These are phyloP conservation scores for Echinarachnius parma DNA, from an alignment of 53 echinoderm and acorn worm species.

Conservation along the genomic window DNA sequence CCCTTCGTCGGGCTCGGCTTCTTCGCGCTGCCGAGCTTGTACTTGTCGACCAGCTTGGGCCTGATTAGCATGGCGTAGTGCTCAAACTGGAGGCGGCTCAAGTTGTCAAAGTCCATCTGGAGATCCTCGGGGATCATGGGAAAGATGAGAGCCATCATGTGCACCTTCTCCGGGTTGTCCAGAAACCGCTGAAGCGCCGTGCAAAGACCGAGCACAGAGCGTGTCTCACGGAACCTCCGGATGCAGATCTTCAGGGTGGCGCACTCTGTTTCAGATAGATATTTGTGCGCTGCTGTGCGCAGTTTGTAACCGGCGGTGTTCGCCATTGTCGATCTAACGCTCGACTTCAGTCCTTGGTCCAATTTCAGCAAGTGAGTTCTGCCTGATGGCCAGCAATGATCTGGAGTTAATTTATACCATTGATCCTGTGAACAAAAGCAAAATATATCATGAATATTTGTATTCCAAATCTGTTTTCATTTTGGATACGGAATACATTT, in stretches of 20 bases:
- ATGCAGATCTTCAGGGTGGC: slow-evolving; percentile 68
- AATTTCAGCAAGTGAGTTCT: no score
- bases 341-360: no score
- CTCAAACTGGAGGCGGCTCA: slow-evolving; percentile 80
- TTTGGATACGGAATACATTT: no score
- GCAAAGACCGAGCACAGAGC: slow-evolving; percentile 74
- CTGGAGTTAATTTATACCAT: no score
- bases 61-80: slow-evolving; percentile 45
- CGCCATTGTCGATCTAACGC: no score
- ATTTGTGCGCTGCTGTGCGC: slow-evolving; percentile 69
- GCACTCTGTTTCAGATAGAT: slow-evolving; percentile 72
- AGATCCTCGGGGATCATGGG: slow-evolving; percentile 75
- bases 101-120: slow-evolving; percentile 68
- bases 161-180: slow-evolving; percentile 65
- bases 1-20: slow-evolving; percentile 26
- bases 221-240: slow-evolving; percentile 69
- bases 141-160: slow-evolving; percentile 62
- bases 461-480: no score
- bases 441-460: no score
- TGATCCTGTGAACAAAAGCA: no score
- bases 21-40: slow-evolving; percentile 21
- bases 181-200: slow-evolving; percentile 71
- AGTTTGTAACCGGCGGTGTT: slow-evolving; percentile 62
- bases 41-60: slow-evolving; percentile 47
- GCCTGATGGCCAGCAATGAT: no score